Evolutionary conservation across 2,113 vertebrate genomes (phyloP), one percentile per base, ranked within the genome.

Genomic region (Toxotes chatareus): DNA sequence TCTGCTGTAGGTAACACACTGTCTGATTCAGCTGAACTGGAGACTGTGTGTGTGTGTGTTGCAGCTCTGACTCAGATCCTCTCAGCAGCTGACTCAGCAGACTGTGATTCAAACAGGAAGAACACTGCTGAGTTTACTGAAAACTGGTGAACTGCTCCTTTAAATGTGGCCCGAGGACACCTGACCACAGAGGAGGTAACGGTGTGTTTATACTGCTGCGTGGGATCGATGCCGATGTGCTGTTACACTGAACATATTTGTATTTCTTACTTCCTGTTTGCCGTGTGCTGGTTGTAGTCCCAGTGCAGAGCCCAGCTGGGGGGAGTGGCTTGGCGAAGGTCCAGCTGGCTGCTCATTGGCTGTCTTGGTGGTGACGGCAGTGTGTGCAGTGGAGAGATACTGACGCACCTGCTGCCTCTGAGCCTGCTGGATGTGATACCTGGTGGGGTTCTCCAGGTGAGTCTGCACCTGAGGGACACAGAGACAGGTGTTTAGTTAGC

Each of bases 401-500:
- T 96, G 96, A 34, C 96, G 96, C 56, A 97, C 96, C 89, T 97
- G 96, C 91, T 97, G 96, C 51, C 93, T 88, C 92, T 96, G 96
- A 0, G 96, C 95, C 92, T 96, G 95, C 88, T 97, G 96, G 56
- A 97, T 95, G 91, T 97, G 96, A 82, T 96, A 97, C 89, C 95
- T 95, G 7, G 96, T 97, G 0, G 96, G 96, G 90, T 97, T 97
- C 89, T 97, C 96, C 79, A 97, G 89, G 80, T 97, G 95, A 27
- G 96, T 97, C 86, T 97, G 96, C 19, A 97, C 96, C 96, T 97
- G 67, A 71, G 19, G 19, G 31, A 66, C 60, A 36, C 21, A 19
- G 12, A 61, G 1, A 9, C 11, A 14, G 31, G 10, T 7, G 6
- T 8, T 2, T 32, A 46, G 1, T 40, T 27, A 73, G 16, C 0